Evolutionary conservation across 2,888 invertebrate species (phyloP).

Genomic region (Tetragonisca angustula): DNA sequence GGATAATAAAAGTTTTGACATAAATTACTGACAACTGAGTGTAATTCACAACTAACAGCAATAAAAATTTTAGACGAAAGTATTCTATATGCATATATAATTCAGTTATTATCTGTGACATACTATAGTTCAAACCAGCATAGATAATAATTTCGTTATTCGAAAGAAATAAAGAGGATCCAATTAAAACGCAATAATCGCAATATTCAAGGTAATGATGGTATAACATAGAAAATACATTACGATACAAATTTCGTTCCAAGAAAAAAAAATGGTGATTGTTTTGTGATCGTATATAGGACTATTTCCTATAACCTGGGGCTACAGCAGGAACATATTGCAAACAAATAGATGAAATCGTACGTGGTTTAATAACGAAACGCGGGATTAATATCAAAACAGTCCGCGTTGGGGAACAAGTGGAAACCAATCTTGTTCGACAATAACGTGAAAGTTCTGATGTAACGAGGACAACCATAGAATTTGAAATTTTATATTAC

Average conservation of each 20-base stretch:
- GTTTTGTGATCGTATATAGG: background rate
- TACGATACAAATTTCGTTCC: background rate
- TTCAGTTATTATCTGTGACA: background rate
- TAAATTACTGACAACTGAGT: background rate
- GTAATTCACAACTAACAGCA: background rate
- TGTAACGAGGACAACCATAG: background rate
- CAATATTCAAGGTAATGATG: background rate
- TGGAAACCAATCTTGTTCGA: background rate
- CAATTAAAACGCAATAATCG: background rate
- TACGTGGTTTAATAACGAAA: slow-evolving; percentile 59
- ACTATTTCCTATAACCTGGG: background rate
- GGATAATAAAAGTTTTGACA: background rate
- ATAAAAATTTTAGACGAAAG: background rate
- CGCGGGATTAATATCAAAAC: slow-evolving; percentile 44
- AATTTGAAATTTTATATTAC: background rate
- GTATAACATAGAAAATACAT: background rate
- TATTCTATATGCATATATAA: no score
- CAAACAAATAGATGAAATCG: slow-evolving; percentile 50
- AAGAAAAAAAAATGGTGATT: background rate
- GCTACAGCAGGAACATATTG: background rate
- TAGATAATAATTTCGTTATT: background rate
- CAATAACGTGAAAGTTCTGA: background rate
- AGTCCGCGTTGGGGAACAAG: background rate
- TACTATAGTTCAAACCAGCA: background rate
- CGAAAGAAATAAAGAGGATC: background rate